Evolutionary conservation across 23 tunicate genomes (phyloP), one percentile per base, ranked within the genome.

Genomic region (Aplidium turbinatum): DNA sequence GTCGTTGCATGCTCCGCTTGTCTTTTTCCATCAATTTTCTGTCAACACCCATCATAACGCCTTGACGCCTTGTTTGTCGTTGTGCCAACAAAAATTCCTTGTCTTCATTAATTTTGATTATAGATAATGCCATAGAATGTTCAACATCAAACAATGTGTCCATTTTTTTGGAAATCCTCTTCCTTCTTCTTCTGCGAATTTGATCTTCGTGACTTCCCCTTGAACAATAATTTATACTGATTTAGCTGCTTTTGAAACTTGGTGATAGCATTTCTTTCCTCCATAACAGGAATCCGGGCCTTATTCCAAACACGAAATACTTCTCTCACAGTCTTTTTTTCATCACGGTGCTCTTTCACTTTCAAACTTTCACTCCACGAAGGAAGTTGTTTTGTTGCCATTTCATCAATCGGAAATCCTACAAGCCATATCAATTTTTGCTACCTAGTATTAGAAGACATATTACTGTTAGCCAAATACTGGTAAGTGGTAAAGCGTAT

Each of bases 211-310:
- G 68, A 30, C n/a, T 60, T 60, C 68, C 36, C 68, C 20, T 60
- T 60, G 11, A 60, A 38, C 36, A 60, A 30, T 30, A 38, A 11
- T 4, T 9, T 27, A 38, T 60, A 60, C 3, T 26, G 68, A 4
- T 30, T 27, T 27, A 60, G 68, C 20, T 60, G 68, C 36, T 26
- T 27, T 30, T 60, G 38, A 60, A 60, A 60, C 36, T 60, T 60
- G 68, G 36, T 31, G 13, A 60, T 60, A 4, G 68, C 68, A 60
- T 60, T 27, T 30, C 36, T 60, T 60, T 60, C 68, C 31, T 60
- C 68, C 36, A 60, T 20, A 30, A 60, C 68, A 26, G 68, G 36
- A 60, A 60, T 60, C 68, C 68, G 36, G 4, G 36, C 68, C 11
- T 60, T 60, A 31, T 31, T 4, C 36, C 68, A 60, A 11, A 60